Evolutionary conservation across 2,113 vertebrate genomes (phyloP).

Genomic region (Thunnus maccoyii): DNA sequence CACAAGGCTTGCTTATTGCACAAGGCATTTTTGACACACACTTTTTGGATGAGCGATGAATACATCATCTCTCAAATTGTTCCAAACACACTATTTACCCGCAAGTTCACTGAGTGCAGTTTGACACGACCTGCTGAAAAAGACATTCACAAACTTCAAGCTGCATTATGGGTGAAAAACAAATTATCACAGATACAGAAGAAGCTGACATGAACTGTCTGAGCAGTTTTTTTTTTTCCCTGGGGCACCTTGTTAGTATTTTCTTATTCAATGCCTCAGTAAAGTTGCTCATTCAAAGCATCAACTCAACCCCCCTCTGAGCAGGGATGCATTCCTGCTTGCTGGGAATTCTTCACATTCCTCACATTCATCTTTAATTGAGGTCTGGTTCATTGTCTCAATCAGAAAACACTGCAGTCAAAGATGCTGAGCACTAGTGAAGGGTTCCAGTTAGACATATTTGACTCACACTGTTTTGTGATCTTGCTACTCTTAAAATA

Average conservation of each 20-base stretch:
- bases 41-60: not conserved
- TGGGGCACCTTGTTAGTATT: not conserved
- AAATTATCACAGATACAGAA: not conserved
- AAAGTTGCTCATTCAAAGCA: conserved; percentile 25
- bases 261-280: not conserved
- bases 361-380: conserved; percentile 73
- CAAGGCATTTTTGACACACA: not conserved
- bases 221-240: not conserved
- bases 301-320: conserved; percentile 31
- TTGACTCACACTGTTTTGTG: conserved; percentile 8
- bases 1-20: not conserved
- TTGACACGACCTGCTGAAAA: not conserved
- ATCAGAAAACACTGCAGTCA: conserved; percentile 21
- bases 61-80: not conserved
- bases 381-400: conserved; percentile 48
- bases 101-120: not conserved
- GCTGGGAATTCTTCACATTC: conserved; percentile 76
- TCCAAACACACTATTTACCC: not conserved
- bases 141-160: not conserved
- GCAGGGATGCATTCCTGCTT: conserved; percentile 31
- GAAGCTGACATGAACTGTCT: not conserved
- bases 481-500: conserved; percentile 14
- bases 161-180: not conserved
- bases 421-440: conserved; percentile 24
- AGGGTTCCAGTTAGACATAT: conserved; percentile 20